Evolutionary conservation across 2,797 vertebrate species (phyloP).

Genomic region (Megalops cyprinoides): DNA sequence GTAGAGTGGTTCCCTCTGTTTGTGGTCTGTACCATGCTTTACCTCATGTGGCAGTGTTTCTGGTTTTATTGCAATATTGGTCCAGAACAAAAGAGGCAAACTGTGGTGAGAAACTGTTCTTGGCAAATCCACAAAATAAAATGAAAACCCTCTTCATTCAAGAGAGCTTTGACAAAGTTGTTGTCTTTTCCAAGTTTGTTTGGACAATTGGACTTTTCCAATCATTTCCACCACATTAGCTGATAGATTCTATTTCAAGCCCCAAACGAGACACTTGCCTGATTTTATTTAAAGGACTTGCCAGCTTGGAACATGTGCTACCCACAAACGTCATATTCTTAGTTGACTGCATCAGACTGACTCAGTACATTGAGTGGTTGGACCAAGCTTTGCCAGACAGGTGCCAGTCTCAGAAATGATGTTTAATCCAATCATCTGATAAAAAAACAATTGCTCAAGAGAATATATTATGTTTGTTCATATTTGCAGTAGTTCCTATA

Average conservation of each 20-base stretch:
- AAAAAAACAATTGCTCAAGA: neutral
- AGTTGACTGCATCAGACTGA: neutral
- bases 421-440: too few species aligned
- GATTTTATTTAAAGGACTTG: neutral
- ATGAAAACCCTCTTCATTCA: neutral
- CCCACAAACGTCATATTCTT: neutral
- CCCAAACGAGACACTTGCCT: too few species aligned
- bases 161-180: neutral
- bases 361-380: neutral
- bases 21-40: constrained; percentile 13
- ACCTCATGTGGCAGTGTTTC: neutral
- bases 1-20: neutral
- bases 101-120: constrained; percentile 7
- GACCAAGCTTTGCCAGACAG: neutral
- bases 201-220: neutral
- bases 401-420: too few species aligned
- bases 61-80: constrained; percentile 20
- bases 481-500: too few species aligned
- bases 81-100: constrained; percentile 27
- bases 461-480: neutral
- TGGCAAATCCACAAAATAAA: constrained; percentile 23
- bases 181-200: neutral
- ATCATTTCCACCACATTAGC: neutral
- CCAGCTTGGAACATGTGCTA: neutral
- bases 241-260: neutral